Evolutionary conservation across 35 echinoderm and acorn worm species (phyloP).

Genomic region (Lytechinus pictus): DNA sequence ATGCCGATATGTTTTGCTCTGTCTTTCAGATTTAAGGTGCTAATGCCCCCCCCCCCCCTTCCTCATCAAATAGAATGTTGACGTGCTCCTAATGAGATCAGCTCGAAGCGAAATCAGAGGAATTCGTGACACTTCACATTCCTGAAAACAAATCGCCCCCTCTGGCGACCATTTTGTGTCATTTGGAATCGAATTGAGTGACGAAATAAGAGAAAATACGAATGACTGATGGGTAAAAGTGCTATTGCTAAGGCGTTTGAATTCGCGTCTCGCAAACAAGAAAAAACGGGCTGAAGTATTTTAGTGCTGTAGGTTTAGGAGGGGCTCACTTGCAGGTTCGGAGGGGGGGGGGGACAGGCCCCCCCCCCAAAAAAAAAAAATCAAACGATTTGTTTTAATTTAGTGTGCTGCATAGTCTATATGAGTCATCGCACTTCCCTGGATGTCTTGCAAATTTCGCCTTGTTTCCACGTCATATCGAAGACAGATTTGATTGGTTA

Average conservation of each 20-base stretch:
- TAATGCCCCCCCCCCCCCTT: neutral
- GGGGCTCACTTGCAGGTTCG: neutral
- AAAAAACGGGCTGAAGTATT: neutral
- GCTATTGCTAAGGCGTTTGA: neutral
- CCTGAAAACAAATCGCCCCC: constrained; percentile 23
- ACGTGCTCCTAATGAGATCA: neutral
- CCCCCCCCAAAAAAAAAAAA: too few species aligned
- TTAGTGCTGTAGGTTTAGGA: too few species aligned
- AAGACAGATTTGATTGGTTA: too few species aligned
- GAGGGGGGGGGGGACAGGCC: too few species aligned
- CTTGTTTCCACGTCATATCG: too few species aligned
- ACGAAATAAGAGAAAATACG: neutral
- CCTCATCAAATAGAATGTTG: neutral
- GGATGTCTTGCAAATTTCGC: too few species aligned
- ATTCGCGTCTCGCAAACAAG: neutral
- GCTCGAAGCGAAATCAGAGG: neutral
- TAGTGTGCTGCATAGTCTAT: too few species aligned
- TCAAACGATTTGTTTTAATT: too few species aligned
- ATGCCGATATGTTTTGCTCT: neutral
- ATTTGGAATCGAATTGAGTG: neutral
- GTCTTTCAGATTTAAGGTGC: neutral
- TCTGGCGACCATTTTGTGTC: constrained; percentile 20
- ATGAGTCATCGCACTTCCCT: too few species aligned
- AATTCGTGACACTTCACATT: neutral
- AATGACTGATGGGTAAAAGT: neutral